Evolutionary conservation across 2,888 invertebrate species (phyloP).

Genomic region (Lepidonotus clava): DNA sequence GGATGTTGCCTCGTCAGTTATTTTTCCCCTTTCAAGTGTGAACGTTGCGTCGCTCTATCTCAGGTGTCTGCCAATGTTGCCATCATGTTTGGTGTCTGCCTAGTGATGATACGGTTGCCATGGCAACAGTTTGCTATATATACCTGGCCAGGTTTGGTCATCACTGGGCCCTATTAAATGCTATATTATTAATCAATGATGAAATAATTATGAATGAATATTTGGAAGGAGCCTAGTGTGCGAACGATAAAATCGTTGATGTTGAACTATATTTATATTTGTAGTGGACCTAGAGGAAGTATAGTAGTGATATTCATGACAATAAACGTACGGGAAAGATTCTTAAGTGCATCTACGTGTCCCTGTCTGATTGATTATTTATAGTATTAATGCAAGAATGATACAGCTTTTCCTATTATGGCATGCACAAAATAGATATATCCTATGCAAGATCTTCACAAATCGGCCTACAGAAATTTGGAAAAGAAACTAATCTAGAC

Average conservation of each 20-base stretch:
- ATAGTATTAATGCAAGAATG: too few species aligned
- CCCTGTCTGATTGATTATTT: neutral
- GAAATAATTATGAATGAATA: slow-evolving; percentile 10
- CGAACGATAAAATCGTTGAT: slow-evolving; percentile 52
- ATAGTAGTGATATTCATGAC: slow-evolving; percentile 51
- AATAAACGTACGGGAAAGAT: slow-evolving; percentile 51
- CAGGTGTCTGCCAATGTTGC: slow-evolving; percentile 48
- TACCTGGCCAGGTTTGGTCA: slow-evolving; percentile 37
- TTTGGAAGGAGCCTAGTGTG: neutral
- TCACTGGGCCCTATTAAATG: slow-evolving; percentile 50
- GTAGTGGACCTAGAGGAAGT: slow-evolving; percentile 43
- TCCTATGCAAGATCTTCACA: too few species aligned
- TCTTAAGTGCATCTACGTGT: slow-evolving; percentile 34
- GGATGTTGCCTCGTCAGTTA: neutral
- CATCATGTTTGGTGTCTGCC: slow-evolving; percentile 36
- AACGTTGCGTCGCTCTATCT: slow-evolving; percentile 10
- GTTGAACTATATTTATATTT: slow-evolving; percentile 54
- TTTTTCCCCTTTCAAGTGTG: neutral
- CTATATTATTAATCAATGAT: slow-evolving; percentile 46
- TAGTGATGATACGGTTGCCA: slow-evolving; percentile 26
- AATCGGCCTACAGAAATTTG: too few species aligned
- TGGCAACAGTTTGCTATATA: slow-evolving; percentile 45
- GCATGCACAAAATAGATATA: too few species aligned
- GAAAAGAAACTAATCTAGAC: too few species aligned
- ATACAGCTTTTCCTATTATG: too few species aligned